These are phyloP conservation scores for Meleagris gallopavo DNA, from an alignment of 2,113 vertebrate genomes.

Conservation along the genomic window DNA sequence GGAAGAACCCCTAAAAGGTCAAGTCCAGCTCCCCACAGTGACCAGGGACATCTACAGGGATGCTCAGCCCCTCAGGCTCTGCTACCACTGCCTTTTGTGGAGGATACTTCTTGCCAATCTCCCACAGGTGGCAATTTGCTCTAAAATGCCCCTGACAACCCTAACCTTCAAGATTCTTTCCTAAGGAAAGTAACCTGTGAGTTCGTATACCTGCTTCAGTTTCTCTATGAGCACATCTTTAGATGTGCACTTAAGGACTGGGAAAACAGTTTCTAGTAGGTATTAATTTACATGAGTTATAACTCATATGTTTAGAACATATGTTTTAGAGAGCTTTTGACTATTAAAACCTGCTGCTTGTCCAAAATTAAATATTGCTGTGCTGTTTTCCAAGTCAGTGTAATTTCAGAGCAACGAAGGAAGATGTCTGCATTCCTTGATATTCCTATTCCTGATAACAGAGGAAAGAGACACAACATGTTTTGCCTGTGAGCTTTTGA, in stretches of 20 bases:
- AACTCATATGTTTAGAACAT: not conserved
- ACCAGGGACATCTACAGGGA: not conserved
- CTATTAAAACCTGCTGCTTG: not conserved
- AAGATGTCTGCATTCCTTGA: not conserved
- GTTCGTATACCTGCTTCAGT: not conserved
- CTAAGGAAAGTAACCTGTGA: not conserved
- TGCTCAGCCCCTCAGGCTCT: not conserved
- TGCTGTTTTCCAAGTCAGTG: not conserved
- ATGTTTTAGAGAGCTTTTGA: not conserved
- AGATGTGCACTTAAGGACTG: not conserved
- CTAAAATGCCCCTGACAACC: not conserved
- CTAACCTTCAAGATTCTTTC: not conserved
- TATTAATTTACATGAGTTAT: not conserved
- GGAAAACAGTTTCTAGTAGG: not conserved
- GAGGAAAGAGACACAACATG: not conserved
- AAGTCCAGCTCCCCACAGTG: no score
- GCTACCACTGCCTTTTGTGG: not conserved
- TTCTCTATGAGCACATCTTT: not conserved
- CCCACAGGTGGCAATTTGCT: not conserved
- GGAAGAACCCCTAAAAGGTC: no score
- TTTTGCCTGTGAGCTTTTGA: not conserved
- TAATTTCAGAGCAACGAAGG: not conserved
- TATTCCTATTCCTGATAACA: not conserved
- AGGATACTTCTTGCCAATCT: not conserved
- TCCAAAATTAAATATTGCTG: not conserved